These are phyloP conservation scores for Zygothrica quintamaculata DNA, from an alignment of 2,888 invertebrate species.

Conservation along the genomic window DNA sequence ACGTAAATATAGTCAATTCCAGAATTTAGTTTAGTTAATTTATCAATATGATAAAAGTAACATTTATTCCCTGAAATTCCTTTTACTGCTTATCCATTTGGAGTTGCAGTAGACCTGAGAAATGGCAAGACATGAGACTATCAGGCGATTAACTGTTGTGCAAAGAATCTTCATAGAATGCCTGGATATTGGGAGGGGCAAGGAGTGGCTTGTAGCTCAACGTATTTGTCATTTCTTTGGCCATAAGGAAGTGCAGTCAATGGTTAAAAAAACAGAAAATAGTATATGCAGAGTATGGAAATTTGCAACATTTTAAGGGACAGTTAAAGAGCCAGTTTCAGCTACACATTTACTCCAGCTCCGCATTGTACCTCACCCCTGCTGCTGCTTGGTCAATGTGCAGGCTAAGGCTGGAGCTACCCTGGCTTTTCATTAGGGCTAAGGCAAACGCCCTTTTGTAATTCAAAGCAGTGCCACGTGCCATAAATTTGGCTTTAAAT, in stretches of 20 bases:
- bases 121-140: slow-evolving; percentile 65
- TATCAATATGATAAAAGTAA: neutral
- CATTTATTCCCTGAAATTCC: neutral
- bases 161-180: slow-evolving; percentile 31
- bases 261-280: neutral
- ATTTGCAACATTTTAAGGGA: slow-evolving; percentile 41
- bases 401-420: slow-evolving; percentile 42
- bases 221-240: slow-evolving; percentile 11
- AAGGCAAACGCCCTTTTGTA: slow-evolving; percentile 63
- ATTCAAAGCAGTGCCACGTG: slow-evolving; percentile 64
- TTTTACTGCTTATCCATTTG: slow-evolving; percentile 6
- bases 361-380: neutral
- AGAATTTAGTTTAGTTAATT: too few relatives aligned
- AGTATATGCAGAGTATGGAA: slow-evolving; percentile 10
- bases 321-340: slow-evolving; percentile 8
- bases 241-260: slow-evolving; percentile 24
- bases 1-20: too few relatives aligned
- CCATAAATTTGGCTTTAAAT: slow-evolving; percentile 78
- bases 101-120: slow-evolving; percentile 56
- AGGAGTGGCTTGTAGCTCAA: neutral
- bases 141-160: slow-evolving; percentile 19
- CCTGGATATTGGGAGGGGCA: neutral
- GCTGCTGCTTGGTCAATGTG: slow-evolving; percentile 25
- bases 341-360: neutral
- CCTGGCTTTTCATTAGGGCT: slow-evolving; percentile 64